A percentile compares a stretch with the other conserved stretches of the same genome.
phyloP scores from a whole-genome alignment of 2,888 invertebrate species.

The Nycteola revayana region DNA sequence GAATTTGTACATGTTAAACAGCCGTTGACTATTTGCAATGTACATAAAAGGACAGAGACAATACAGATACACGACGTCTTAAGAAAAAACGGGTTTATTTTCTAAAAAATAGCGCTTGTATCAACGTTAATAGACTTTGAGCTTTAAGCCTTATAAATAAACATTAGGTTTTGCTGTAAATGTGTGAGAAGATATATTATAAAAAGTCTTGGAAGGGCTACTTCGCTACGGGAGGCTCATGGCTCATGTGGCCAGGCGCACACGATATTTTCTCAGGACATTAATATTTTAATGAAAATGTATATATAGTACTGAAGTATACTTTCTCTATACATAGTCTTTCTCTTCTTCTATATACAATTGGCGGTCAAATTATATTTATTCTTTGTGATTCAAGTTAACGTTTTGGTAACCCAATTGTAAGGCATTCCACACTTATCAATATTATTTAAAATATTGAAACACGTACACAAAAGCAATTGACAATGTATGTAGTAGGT shows the following conservation, averaged over 20 bases:
- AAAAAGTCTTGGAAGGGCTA: constrained; percentile 48
- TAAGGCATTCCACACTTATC: too few relatives aligned
- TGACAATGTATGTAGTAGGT: too few relatives aligned
- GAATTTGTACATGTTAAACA: constrained; percentile 7
- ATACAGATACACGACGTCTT: constrained; percentile 14
- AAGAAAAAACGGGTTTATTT: constrained; percentile 10
- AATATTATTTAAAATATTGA: too few relatives aligned
- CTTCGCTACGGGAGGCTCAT: constrained; percentile 34
- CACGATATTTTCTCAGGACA: too few relatives aligned
- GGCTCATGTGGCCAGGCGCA: neutral
- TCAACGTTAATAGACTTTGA: constrained; percentile 29
- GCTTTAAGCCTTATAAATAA: constrained; percentile 57
- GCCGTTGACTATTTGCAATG: constrained; percentile 12
- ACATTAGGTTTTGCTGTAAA: constrained; percentile 55
- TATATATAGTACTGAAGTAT: too few relatives aligned
- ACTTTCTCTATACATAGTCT: too few relatives aligned
- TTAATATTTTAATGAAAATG: too few relatives aligned
- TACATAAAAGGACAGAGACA: constrained; percentile 15
- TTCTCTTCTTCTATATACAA: too few relatives aligned
- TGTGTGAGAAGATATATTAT: constrained; percentile 40
- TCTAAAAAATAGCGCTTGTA: constrained; percentile 9
- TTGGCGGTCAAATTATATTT: too few relatives aligned
- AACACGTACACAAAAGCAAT: too few relatives aligned
- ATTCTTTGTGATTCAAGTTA: too few relatives aligned
- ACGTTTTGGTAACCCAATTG: too few relatives aligned